A percentile compares a stretch with the other conserved stretches of the same genome.
Conservation (phyloP, 2,797 vertebrate genomes). For the Chromobotia macracanthus region DNA sequence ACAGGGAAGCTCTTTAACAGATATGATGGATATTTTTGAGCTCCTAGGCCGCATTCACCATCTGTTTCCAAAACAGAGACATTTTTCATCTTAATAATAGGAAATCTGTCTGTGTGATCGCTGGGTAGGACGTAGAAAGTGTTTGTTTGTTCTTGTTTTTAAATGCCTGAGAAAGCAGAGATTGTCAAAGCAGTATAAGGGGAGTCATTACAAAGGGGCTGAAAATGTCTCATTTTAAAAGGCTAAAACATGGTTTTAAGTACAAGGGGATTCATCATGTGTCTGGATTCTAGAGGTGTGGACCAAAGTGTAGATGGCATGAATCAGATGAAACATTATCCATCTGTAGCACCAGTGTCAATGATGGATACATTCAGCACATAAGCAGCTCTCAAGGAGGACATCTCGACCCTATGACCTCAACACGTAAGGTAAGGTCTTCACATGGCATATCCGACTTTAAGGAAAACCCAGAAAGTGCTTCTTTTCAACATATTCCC, state of each 20-base stretch:
- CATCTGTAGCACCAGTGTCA: slow-evolving; percentile 21
- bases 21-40: slow-evolving; percentile 78
- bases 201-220: background rate
- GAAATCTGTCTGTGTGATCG: slow-evolving; percentile 15
- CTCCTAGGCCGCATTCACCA: slow-evolving; percentile 73
- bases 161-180: background rate
- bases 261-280: background rate
- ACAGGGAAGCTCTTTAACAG: slow-evolving; percentile 76
- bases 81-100: slow-evolving; percentile 39
- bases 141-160: slow-evolving; percentile 30
- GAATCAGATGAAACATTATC: slow-evolving; percentile 34
- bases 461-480: slow-evolving; percentile 51
- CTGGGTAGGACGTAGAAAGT: slow-evolving; percentile 9
- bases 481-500: slow-evolving; percentile 71
- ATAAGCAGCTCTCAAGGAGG: slow-evolving; percentile 26
- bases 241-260: background rate
- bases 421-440: slow-evolving; percentile 20
- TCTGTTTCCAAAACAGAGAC: slow-evolving; percentile 73
- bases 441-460: slow-evolving; percentile 44
- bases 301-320: slow-evolving; percentile 10
- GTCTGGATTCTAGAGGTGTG: background rate
- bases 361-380: slow-evolving; percentile 32
- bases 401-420: slow-evolving; percentile 38
- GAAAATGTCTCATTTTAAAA: slow-evolving; percentile 11
- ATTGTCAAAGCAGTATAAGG: background rate